Evolutionary conservation across 2,113 vertebrate genomes (phyloP).

Genomic region (Todiramphus saurophagus): DNA sequence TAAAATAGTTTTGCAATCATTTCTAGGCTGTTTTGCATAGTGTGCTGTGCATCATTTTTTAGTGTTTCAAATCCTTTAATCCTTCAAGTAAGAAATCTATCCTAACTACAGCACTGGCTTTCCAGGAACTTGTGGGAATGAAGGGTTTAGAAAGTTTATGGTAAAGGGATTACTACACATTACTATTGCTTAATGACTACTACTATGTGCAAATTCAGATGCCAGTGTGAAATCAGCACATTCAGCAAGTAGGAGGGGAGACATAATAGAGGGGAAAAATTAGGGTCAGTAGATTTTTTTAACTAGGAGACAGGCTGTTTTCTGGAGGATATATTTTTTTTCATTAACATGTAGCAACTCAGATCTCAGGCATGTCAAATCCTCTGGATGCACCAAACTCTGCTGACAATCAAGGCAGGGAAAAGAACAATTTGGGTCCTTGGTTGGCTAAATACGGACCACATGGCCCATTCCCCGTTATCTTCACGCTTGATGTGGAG

Average conservation of each 20-base stretch:
- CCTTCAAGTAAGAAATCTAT: background rate
- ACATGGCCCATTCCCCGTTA: background rate
- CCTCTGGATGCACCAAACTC: background rate
- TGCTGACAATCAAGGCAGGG: background rate
- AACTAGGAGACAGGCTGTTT: background rate
- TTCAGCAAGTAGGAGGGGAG: background rate
- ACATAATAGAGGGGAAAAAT: background rate
- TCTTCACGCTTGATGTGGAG: background rate
- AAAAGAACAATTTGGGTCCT: background rate
- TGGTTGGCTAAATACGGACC: background rate
- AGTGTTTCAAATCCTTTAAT: constrained; percentile 30
- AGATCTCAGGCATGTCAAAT: background rate
- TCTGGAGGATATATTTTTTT: background rate
- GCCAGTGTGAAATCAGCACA: background rate
- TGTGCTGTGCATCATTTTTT: background rate
- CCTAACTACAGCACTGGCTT: background rate
- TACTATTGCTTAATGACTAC: background rate
- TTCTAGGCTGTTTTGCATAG: background rate
- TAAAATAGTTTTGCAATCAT: background rate
- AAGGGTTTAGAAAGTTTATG: constrained; percentile 19
- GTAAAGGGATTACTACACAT: constrained; percentile 23
- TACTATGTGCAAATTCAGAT: constrained; percentile 9
- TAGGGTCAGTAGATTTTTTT: background rate
- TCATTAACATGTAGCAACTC: background rate
- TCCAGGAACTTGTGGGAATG: constrained; percentile 6